These are phyloP conservation scores for Girardinus metallicus DNA, from an alignment of 2,797 vertebrate species.

Conservation along the genomic window DNA sequence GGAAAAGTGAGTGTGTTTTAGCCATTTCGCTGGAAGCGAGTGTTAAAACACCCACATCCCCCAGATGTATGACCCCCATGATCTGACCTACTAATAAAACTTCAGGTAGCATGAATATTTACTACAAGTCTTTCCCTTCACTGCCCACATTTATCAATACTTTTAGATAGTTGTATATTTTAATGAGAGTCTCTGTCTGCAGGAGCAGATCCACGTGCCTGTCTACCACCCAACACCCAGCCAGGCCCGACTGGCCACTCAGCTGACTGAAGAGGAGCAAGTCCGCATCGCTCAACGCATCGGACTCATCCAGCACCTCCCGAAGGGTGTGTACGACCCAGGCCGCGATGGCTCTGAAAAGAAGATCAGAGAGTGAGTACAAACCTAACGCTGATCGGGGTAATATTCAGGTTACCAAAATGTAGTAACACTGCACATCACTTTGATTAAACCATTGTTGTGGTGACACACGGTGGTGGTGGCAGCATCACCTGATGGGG, in stretches of 20 bases:
- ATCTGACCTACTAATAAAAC: neutral
- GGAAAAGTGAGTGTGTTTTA: neutral
- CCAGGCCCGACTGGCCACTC: slow-evolving; percentile 86
- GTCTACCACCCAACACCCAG: slow-evolving; percentile 88
- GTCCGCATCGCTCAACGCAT: slow-evolving; percentile 88
- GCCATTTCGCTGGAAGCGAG: too few relatives aligned
- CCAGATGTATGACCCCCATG: neutral
- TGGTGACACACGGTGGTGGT: neutral
- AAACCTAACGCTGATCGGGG: neutral
- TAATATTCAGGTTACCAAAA: neutral
- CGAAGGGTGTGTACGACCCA: slow-evolving; percentile 84
- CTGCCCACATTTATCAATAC: neutral
- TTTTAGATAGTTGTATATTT: neutral
- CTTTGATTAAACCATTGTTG: neutral
- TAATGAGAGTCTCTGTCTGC: slow-evolving; percentile 7
- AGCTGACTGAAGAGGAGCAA: slow-evolving; percentile 90
- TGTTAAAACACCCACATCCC: neutral
- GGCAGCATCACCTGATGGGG: neutral
- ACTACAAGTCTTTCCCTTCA: neutral
- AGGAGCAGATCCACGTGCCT: slow-evolving; percentile 86
- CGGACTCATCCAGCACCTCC: slow-evolving; percentile 90
- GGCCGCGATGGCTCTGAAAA: slow-evolving; percentile 84
- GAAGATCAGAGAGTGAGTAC: slow-evolving; percentile 87
- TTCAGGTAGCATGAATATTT: neutral
- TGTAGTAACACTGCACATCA: neutral